Percentiles rank a stretch among this genome's conserved stretches.
phyloP scores from a whole-genome alignment of 2,113 vertebrate species.

The Tiliqua scincoides region DNA sequence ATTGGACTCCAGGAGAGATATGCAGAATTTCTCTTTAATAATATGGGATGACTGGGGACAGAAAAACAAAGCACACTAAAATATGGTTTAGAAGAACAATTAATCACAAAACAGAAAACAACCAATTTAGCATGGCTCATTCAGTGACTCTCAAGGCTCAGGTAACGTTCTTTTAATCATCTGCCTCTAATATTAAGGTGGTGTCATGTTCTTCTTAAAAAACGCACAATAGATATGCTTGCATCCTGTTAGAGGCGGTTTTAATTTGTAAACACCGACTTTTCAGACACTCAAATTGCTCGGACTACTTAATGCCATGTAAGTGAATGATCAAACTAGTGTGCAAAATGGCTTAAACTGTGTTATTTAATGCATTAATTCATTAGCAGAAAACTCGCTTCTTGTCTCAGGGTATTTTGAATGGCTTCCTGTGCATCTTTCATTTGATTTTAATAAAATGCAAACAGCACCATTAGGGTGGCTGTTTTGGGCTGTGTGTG shows the following conservation, averaged over 20 bases:
- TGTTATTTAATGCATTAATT: constrained; percentile 77
- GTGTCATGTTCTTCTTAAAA: constrained; percentile 81
- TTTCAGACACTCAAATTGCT: constrained; percentile 76
- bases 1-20: constrained; percentile 99
- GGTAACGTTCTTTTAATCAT: constrained; percentile 99
- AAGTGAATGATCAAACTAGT: constrained; percentile 77
- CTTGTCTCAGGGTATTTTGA: constrained; percentile 50
- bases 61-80: constrained; percentile 99
- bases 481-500: constrained; percentile 16
- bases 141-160: constrained; percentile 93
- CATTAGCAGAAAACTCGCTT: constrained; percentile 62
- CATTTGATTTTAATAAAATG: constrained; percentile 66
- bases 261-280: constrained; percentile 83
- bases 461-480: constrained; percentile 51
- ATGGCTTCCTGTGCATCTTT: constrained; percentile 61
- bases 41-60: constrained; percentile 99
- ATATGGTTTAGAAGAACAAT: constrained; percentile 95
- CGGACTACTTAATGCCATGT: constrained; percentile 74
- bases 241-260: constrained; percentile 75
- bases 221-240: constrained; percentile 80
- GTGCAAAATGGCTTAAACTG: constrained; percentile 73
- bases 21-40: constrained; percentile 99
- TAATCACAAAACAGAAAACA: constrained; percentile 98
- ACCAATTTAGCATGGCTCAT: constrained; percentile 98
- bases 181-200: constrained; percentile 87